Evolutionary conservation across 2,797 vertebrate species (phyloP).

Genomic region (Sitta carolinensis): DNA sequence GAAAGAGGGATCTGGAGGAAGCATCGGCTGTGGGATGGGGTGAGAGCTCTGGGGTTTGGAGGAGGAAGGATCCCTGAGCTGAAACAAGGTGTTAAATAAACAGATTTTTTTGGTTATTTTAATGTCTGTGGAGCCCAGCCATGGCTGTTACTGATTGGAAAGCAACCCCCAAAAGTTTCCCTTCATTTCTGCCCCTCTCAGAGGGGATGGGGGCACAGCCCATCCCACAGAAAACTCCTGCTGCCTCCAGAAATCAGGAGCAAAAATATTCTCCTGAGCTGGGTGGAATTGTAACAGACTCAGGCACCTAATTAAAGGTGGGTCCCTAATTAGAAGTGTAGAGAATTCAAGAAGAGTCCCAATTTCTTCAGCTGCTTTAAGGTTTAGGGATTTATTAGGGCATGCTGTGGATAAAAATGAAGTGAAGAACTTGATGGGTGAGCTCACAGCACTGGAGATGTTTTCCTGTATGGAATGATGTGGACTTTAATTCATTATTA

Average conservation of each 20-base stretch:
- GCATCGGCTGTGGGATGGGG: neutral
- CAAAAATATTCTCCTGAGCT: neutral
- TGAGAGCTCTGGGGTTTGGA: neutral
- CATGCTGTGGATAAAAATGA: neutral
- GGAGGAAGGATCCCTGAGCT: neutral
- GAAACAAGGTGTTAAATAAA: neutral
- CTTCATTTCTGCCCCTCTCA: neutral
- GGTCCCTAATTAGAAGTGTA: neutral
- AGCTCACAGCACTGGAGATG: neutral
- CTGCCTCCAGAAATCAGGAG: neutral
- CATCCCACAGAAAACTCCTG: neutral
- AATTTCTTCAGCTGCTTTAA: neutral
- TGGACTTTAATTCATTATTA: neutral
- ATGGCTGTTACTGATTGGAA: neutral
- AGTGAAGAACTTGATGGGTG: neutral
- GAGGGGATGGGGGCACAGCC: neutral
- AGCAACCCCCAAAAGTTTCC: neutral
- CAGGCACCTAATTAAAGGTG: neutral
- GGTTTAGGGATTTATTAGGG: neutral
- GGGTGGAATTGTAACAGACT: neutral
- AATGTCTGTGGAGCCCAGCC: neutral
- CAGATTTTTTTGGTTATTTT: neutral
- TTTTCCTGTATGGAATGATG: neutral
- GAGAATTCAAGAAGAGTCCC: neutral
- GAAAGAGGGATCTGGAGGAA: neutral